A percentile compares a stretch with the other conserved stretches of the same genome.
phyloP scores from a whole-genome alignment of 2,797 vertebrate species.

The Selene dorsalis region DNA sequence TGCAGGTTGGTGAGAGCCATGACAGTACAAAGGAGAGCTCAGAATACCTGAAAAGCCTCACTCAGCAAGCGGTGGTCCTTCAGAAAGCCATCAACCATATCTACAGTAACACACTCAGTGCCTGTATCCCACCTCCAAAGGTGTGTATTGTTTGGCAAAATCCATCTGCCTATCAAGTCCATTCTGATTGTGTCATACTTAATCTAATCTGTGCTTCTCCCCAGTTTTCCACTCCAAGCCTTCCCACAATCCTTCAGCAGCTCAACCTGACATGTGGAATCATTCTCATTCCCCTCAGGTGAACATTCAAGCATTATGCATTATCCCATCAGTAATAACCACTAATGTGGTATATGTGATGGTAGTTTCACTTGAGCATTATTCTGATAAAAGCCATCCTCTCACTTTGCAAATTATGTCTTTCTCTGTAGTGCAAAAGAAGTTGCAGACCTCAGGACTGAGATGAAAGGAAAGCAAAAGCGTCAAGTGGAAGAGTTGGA shows the following conservation, averaged over 20 bases:
- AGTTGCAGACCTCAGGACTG: conserved; percentile 87
- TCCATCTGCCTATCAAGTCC: too few relatives aligned
- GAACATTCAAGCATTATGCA: conserved; percentile 7
- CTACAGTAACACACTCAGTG: conserved; percentile 87
- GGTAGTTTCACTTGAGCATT: conserved; percentile 4
- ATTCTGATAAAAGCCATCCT: conserved; percentile 12
- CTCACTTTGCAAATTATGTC: not conserved
- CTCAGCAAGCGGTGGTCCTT: conserved; percentile 91
- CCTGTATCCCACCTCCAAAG: conserved; percentile 86
- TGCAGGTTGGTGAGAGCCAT: conserved; percentile 90
- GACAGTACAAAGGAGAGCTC: conserved; percentile 93
- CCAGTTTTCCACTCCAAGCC: conserved; percentile 90
- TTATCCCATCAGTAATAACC: not conserved
- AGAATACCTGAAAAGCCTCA: conserved; percentile 93
- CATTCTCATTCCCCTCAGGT: conserved; percentile 93
- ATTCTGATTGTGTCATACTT: conserved; percentile 2
- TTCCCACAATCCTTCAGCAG: conserved; percentile 90
- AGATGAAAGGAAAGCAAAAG: conserved; percentile 82
- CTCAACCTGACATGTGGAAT: conserved; percentile 94
- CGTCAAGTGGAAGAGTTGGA: conserved; percentile 61
- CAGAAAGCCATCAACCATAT: conserved; percentile 94
- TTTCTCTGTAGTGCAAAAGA: conserved; percentile 88
- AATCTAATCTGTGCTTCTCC: conserved; percentile 30
- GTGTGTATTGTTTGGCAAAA: conserved; percentile 35
- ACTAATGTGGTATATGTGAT: not conserved